A percentile compares a stretch with the other conserved stretches of the same genome.
These are phyloP conservation scores for Colaptes auratus DNA, from an alignment of 2,113 vertebrate species.

Conservation along the genomic window DNA sequence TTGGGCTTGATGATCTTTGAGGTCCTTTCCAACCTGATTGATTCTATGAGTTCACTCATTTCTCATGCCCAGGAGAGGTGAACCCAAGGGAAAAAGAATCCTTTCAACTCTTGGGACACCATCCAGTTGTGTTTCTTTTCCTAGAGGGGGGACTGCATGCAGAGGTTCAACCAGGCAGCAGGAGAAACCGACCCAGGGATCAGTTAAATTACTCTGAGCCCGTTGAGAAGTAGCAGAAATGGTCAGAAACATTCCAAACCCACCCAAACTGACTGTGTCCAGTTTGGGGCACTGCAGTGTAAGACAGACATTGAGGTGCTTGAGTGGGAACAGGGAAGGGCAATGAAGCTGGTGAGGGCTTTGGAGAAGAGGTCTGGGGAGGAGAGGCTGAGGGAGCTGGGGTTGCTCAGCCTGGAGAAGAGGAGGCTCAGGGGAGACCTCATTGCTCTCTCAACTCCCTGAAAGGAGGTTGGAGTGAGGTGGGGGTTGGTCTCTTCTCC, in stretches of 20 bases:
- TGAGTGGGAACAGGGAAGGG: too few relatives aligned
- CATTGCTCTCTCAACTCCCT: too few relatives aligned
- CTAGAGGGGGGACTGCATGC: neutral
- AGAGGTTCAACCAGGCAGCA: neutral
- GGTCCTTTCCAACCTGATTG: too few relatives aligned
- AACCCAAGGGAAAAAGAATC: neutral
- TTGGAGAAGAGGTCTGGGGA: too few relatives aligned
- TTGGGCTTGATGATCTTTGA: neutral
- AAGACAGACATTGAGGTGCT: too few relatives aligned
- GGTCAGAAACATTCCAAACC: neutral
- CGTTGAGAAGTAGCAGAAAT: neutral
- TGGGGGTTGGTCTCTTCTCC: too few relatives aligned
- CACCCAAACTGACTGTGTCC: accelerated
- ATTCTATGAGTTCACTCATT: neutral
- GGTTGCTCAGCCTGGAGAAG: too few relatives aligned
- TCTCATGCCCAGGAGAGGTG: neutral
- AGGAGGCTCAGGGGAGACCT: too few relatives aligned
- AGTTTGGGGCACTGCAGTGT: too few relatives aligned
- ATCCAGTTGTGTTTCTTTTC: neutral
- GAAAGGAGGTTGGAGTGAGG: too few relatives aligned
- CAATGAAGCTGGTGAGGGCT: too few relatives aligned
- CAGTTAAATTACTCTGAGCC: accelerated
- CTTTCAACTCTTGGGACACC: accelerated
- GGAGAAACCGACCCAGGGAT: neutral
- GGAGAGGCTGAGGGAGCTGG: too few relatives aligned